Conservation (phyloP, 2,113 vertebrate genomes). For the Turdus rufiventris region DNA sequence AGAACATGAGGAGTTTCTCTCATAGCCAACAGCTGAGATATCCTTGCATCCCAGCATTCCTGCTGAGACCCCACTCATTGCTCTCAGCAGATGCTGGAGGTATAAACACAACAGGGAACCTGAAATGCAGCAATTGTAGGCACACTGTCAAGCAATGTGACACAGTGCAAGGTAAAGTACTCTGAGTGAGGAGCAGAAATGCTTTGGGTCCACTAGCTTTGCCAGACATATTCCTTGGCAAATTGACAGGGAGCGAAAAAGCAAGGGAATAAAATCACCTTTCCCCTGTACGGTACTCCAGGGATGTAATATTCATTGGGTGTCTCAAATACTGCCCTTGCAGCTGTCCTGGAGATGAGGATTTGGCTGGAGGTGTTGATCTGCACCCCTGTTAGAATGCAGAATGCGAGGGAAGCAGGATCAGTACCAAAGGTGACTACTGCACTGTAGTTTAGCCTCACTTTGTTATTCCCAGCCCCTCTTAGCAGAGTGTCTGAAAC, state of each 20-base stretch:
- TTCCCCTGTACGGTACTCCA: conserved; percentile 63
- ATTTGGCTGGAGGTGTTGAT: conserved; percentile 42
- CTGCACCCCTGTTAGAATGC: conserved; percentile 41
- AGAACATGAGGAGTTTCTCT: neutral
- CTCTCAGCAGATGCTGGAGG: neutral
- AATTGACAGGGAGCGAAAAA: neutral
- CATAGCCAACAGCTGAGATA: neutral
- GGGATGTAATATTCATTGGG: conserved; percentile 62
- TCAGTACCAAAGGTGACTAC: neutral
- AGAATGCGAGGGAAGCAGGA: neutral
- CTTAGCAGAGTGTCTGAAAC: neutral
- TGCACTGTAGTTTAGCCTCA: neutral
- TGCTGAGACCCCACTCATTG: neutral
- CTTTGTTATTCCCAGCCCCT: neutral
- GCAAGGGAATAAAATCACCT: conserved; percentile 40
- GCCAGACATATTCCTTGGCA: neutral
- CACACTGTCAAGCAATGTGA: neutral
- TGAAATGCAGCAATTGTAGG: neutral
- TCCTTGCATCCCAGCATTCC: neutral
- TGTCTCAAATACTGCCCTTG: conserved; percentile 58
- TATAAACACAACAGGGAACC: neutral
- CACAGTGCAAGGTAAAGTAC: neutral
- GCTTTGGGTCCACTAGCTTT: neutral
- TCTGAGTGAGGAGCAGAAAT: neutral
- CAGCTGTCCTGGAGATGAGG: conserved; percentile 34